Evolutionary conservation across 2,888 invertebrate genomes (phyloP), one percentile per base, ranked within the genome.

Genomic region (Cosmia pyralina): DNA sequence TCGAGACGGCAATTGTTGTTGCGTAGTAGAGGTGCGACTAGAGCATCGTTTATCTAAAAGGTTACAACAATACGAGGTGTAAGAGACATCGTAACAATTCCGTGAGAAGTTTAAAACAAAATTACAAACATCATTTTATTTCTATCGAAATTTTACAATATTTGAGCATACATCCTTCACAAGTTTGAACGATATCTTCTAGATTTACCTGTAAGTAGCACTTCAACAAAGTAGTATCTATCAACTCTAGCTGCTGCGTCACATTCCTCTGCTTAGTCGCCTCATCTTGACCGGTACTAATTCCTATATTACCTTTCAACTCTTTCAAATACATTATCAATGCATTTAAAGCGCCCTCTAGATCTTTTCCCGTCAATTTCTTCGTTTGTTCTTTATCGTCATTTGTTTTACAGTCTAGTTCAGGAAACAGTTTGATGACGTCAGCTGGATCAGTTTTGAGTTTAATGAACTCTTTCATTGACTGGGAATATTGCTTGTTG

Each of bases 171-270:
- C 15, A 34, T 34, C 15, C 1, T 2, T 22, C 17, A 7, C 17
- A 22, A n/a, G 11, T 17, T 59, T 52, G 15, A 19, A 67, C 28
- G 0, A 22, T 13, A n/a, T 34, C 4, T n/a, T 19, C 55, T 22
- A 28, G 4, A 62, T 62, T 50, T 68, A 98, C 98, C 97, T 98
- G 98, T 75, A 99, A 96, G 94, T 99, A 99, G 91, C 99, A 99
- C 93, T 99, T 99, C 15, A 99, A 96, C 67, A 99, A 95, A 0
- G 99, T 99, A 0, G 99, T 99, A 92, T 99, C 99, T 76, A 99
- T 99, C 71, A 99, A 98, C 93, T 99, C 99, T 75, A 99, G 74
- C 77, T 94, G 94, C 75, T 96, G 94, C 28, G 91, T 85, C 0
- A 93, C 88, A 72, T 93, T 95, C 72, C 94, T 92, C 75, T 92